Evolutionary conservation across 2,113 vertebrate species (phyloP).

Genomic region (Picathartes gymnocephalus): DNA sequence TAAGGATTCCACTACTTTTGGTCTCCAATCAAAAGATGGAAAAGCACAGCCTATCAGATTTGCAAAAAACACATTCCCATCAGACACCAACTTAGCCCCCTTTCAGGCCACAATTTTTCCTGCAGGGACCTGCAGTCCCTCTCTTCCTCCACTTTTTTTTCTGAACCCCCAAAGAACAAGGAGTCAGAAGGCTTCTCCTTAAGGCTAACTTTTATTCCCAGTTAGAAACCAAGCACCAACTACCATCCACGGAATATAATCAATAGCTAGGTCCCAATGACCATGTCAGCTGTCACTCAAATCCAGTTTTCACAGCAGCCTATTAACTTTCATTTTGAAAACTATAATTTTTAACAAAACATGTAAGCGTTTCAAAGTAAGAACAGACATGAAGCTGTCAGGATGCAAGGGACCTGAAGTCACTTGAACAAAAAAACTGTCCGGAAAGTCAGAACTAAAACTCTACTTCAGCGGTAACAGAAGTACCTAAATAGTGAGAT

Average conservation of each 20-base stretch:
- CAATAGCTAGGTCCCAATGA: not conserved
- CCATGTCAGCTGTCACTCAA: not conserved
- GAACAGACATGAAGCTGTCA: not conserved
- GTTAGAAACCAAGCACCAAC: not conserved
- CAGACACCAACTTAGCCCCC: not conserved
- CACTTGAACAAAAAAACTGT: not conserved
- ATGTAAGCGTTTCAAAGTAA: not conserved
- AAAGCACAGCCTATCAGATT: not conserved
- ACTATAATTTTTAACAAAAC: not conserved
- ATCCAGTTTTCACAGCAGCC: not conserved
- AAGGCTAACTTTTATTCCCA: not conserved
- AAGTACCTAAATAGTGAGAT: not conserved
- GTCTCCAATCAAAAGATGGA: not conserved
- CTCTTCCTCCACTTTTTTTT: not conserved
- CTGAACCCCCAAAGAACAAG: not conserved
- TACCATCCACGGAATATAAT: not conserved
- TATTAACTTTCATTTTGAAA: not conserved
- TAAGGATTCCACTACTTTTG: not conserved
- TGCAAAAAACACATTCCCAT: not conserved
- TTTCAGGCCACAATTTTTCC: not conserved
- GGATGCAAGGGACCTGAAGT: not conserved
- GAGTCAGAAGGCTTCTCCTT: not conserved
- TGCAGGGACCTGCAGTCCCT: not conserved
- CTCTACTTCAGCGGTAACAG: not conserved
- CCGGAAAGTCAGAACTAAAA: not conserved